Percentiles rank a stretch among this genome's conserved stretches.
Conservation (phyloP, 2,888 invertebrate genomes). For the Lagria hirta region DNA sequence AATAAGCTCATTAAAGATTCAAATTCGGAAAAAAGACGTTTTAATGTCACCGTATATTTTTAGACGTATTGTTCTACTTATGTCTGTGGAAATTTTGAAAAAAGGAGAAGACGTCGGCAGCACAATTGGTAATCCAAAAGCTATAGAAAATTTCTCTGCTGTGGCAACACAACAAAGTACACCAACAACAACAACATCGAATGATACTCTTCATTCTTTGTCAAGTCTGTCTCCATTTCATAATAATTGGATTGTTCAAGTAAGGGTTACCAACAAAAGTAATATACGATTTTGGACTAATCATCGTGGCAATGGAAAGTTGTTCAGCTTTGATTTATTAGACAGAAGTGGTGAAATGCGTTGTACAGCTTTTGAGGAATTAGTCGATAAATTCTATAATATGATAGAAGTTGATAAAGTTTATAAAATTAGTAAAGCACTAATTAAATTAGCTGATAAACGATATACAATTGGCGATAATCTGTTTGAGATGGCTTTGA, state of each 20-base stretch:
- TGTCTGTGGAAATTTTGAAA: constrained; percentile 73
- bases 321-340: constrained; percentile 89
- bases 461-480: too few relatives aligned
- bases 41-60: not conserved
- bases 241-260: constrained; percentile 94
- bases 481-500: constrained; percentile 90
- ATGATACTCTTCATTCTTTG: not conserved
- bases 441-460: constrained; percentile 1
- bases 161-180: not conserved
- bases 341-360: constrained; percentile 94
- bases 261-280: constrained; percentile 81
- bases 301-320: constrained; percentile 87
- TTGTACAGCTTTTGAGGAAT: constrained; percentile 85
- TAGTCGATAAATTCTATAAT: constrained; percentile 86
- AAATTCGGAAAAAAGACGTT: too few relatives aligned
- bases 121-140: constrained; percentile 75
- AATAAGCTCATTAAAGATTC: too few relatives aligned
- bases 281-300: constrained; percentile 86
- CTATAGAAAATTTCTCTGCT: not conserved
- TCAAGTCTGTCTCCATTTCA: constrained; percentile 87
- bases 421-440: constrained; percentile 1
- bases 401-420: constrained; percentile 69
- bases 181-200: not conserved
- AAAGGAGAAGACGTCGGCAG: constrained; percentile 70
- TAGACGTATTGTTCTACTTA: constrained; percentile 82